A percentile compares a stretch with the other conserved stretches of the same genome.
phyloP scores from a whole-genome alignment of 2,113 vertebrate species.

The Loxodonta africana region DNA sequence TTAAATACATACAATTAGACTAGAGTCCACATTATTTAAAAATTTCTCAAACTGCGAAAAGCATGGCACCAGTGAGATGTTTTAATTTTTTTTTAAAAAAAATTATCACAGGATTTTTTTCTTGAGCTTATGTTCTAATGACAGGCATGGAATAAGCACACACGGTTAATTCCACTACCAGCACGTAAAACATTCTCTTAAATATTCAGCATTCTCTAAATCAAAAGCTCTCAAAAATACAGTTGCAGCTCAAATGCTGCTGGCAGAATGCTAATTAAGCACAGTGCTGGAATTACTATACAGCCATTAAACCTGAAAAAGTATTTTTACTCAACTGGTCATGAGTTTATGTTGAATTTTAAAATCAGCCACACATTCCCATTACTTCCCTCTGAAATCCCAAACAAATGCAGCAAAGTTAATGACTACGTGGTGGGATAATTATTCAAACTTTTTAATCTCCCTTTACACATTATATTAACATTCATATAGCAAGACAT shows the following conservation, averaged over 20 bases:
- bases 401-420: conserved; percentile 62
- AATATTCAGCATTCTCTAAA: background rate
- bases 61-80: background rate
- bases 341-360: conserved; percentile 30
- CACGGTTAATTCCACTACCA: background rate
- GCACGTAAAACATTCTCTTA: background rate
- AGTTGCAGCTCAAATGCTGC: background rate
- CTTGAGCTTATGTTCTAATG: conserved; percentile 33
- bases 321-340: conserved; percentile 18
- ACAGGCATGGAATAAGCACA: background rate
- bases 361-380: conserved; percentile 12
- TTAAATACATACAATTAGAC: conserved; percentile 18
- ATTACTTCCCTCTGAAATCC: conserved; percentile 58
- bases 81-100: conserved; percentile 36
- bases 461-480: conserved; percentile 81
- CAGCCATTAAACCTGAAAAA: background rate
- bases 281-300: background rate
- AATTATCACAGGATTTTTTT: background rate
- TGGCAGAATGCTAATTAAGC: background rate
- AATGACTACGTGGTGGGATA: conserved; percentile 54
- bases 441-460: conserved; percentile 83
- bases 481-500: conserved; percentile 79
- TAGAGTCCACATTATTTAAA: background rate
- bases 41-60: conserved; percentile 29
- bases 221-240: conserved; percentile 2